Base-by-base conservation (phyloP, 1,140 invertebrate genomes). In the Drosophila saltans region DNA sequence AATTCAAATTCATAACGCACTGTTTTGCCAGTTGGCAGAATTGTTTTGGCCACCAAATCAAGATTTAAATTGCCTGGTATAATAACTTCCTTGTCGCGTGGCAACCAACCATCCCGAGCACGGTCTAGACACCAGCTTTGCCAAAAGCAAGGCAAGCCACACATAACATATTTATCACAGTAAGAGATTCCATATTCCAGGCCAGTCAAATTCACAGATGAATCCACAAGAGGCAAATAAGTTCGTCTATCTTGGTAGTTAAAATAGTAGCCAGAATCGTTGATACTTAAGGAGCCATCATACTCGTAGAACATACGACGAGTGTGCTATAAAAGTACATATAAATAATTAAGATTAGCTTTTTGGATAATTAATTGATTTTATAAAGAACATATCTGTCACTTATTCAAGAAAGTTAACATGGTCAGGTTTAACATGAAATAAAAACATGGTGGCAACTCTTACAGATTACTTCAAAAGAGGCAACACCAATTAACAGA, bases 231-330 rank as follows among this genome's bases (percentile, higher is more conserved):
- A n/a, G 94, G 94, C 30, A 94, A 91, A 26, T 94, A 93, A 83
- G 94, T 94, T 79, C 95, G 94, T 79, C 95, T 94, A 81, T 97
- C 96, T 89, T 96, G 93, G 73, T 96, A 94, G 11, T 95, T 94
- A 66, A 96, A 93, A 94, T 96, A 96, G 73, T 95, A 95, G 4
- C 96, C 96, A 11, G 94, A 94, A 40, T 95, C 94, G 26, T 93
- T 91, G 66, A 93, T 80, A 8, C 92, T 92, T 4, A 94, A 66
- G 1, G 80, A 91, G 21, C 94, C 94, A 74, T 94, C 85, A 45
- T 81, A 77, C 66, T 94, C 93, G 64, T 94, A 95, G 84, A 94
- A 95, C 74, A 93, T 93, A 79, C 94, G 92, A 74, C 94, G 93
- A 0, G 94, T 93, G 73, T 95, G 94, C 95, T 95, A 33, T 6